Evolutionary conservation across 2,888 invertebrate species (phyloP).

Genomic region (Dolichomitus sp.): DNA sequence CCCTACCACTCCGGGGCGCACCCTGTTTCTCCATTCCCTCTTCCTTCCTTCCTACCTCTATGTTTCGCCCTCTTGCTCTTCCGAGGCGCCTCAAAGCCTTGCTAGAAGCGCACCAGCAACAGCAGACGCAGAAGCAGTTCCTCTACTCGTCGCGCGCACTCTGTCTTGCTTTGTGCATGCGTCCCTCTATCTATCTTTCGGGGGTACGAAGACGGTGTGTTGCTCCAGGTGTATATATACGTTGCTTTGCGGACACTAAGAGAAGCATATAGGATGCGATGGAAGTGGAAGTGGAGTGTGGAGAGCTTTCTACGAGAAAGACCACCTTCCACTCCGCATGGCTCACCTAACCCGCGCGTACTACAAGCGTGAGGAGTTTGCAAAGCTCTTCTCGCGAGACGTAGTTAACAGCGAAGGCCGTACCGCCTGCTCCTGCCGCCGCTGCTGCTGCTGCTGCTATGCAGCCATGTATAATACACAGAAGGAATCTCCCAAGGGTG

Average conservation of each 20-base stretch:
- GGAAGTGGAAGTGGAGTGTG: slow-evolving; percentile 11
- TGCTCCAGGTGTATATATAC: slow-evolving; percentile 2
- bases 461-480: slow-evolving; percentile 80
- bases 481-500: slow-evolving; percentile 79
- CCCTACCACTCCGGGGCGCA: slow-evolving; percentile 38
- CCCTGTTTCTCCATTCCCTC: slow-evolving; percentile 44
- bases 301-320: slow-evolving; percentile 53
- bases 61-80: slow-evolving; percentile 50
- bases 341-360: slow-evolving; percentile 64
- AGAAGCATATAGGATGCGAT: slow-evolving; percentile 44
- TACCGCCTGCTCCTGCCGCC: slow-evolving; percentile 50
- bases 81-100: slow-evolving; percentile 37
- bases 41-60: slow-evolving; percentile 48
- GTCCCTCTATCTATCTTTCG: slow-evolving; percentile 54
- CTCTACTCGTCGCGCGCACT: slow-evolving; percentile 56
- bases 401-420: slow-evolving; percentile 78
- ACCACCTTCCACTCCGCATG: slow-evolving; percentile 60
- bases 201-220: slow-evolving; percentile 45
- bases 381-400: slow-evolving; percentile 81
- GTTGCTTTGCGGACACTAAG: slow-evolving; percentile 47
- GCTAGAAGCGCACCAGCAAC: slow-evolving; percentile 41
- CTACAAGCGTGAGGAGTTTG: slow-evolving; percentile 82
- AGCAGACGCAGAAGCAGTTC: slow-evolving; percentile 59
- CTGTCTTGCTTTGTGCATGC: slow-evolving; percentile 58
- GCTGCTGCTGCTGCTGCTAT: slow-evolving; percentile 52